phyloP scores from a whole-genome alignment of 2,113 vertebrate species.

The Corythornis cristatus region DNA sequence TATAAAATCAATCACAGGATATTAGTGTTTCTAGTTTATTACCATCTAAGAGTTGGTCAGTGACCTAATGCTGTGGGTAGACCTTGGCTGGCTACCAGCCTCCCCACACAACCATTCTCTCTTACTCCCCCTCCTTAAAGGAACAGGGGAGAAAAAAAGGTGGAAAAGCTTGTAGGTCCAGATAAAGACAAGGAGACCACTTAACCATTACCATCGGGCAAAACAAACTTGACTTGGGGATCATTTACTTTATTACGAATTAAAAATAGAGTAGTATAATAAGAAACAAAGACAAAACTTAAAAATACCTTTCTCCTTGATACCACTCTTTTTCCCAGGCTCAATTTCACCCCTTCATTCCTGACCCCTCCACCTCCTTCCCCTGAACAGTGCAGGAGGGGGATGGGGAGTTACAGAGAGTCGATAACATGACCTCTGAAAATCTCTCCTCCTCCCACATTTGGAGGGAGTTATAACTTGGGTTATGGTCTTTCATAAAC shows the following conservation, averaged over 20 bases:
- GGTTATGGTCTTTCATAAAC: neutral
- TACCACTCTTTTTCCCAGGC: neutral
- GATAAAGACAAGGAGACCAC: neutral
- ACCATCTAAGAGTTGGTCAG: neutral
- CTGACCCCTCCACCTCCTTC: neutral
- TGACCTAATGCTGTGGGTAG: neutral
- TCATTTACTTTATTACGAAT: neutral
- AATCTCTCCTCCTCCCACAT: too few relatives aligned
- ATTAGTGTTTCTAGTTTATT: neutral
- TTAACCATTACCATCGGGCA: neutral
- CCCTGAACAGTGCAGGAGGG: too few relatives aligned
- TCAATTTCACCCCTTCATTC: neutral
- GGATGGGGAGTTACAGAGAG: neutral
- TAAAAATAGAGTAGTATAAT: neutral
- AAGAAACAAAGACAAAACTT: neutral
- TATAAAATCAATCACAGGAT: neutral
- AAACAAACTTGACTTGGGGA: neutral
- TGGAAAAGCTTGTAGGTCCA: accelerated
- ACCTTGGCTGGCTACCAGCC: neutral
- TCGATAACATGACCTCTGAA: neutral
- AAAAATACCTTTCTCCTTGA: neutral
- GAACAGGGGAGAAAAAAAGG: neutral
- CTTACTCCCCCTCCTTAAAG: neutral
- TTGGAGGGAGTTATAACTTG: too few relatives aligned
- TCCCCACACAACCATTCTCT: neutral